phyloP scores from a whole-genome alignment of 2,888 invertebrate species.

The Cataglyphis cursor region DNA sequence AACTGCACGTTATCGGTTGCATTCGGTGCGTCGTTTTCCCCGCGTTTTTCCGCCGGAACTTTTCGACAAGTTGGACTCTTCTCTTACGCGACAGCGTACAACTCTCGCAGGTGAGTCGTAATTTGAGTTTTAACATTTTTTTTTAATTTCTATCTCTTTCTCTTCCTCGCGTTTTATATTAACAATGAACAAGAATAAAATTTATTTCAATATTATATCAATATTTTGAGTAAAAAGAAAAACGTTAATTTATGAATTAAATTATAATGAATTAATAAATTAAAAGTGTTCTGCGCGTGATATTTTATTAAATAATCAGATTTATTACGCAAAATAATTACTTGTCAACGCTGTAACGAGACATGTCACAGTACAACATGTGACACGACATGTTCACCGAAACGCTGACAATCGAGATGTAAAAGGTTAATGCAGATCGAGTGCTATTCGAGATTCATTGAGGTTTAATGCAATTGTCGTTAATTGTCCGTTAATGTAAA shows the following conservation, averaged over 20 bases:
- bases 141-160: no score
- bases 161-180: background rate
- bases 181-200: background rate
- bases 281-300: background rate
- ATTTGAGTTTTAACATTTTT: background rate
- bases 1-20: background rate
- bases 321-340: slow-evolving; percentile 3
- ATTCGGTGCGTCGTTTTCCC: slow-evolving; percentile 5
- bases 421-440: slow-evolving; percentile 19
- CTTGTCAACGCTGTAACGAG: background rate
- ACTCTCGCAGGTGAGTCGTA: slow-evolving; percentile 18
- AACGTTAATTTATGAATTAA: background rate
- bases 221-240: background rate
- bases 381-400: background rate
- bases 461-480: slow-evolving; percentile 15
- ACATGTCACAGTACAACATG: background rate
- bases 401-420: slow-evolving; percentile 15
- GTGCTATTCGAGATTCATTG: slow-evolving; percentile 4
- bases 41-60: background rate
- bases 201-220: background rate
- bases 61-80: slow-evolving; percentile 40
- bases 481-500: slow-evolving; percentile 49
- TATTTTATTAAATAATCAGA: slow-evolving; percentile 3
- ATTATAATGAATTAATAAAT: background rate
- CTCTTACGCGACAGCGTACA: slow-evolving; percentile 1